Base-by-base conservation (phyloP, 2,797 vertebrate species). In the Graptemys geographica region DNA sequence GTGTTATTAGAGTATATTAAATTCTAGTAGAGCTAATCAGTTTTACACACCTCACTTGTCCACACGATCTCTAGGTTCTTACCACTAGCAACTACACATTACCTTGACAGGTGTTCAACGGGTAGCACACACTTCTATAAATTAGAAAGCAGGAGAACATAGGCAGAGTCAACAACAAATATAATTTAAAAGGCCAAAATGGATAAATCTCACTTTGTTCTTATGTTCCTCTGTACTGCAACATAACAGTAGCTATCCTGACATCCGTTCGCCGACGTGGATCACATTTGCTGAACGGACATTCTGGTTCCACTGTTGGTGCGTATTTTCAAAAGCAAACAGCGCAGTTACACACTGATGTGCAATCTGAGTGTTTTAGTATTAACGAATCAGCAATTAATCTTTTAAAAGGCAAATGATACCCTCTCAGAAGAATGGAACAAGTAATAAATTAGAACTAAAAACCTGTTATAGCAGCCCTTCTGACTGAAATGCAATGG, bases 301-400 rank as follows among this genome's bases (percentile, higher is more conserved):
- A 56, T 0, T 13, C n/a, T 11, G 78, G 76, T 25, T n/a, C 11
- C 44, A 25, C 44, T 53, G 16, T 12, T 15, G 10, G 47, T 3
- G 69, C 37, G 18, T 53, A 6, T 80, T 78, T 53, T 33, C 79
- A 11, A 78, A 53, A 57, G 49, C 18, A 37, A 62, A 59, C 10
- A 33, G 55, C 41, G 91, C 1, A 4, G 80, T 37, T 53, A 0
- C 0, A 4, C 2, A 4, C 4, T 25, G 57, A 59, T 0, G 56
- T 62, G 0, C 25, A 37, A 3, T 23, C 55, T 25, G 87, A 31
- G 69, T 72, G 69, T 11, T 37, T 72, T 23, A 41, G 37, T 72
- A 41, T 41, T 72, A 72, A 41, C 5, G 37, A 41, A 21, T 37
- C 37, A 72, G 69, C 69, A 72, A 72, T 41, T 72, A 83, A 84